Evolutionary conservation across 2,113 vertebrate species (phyloP).

Genomic region (Mungos mungo): DNA sequence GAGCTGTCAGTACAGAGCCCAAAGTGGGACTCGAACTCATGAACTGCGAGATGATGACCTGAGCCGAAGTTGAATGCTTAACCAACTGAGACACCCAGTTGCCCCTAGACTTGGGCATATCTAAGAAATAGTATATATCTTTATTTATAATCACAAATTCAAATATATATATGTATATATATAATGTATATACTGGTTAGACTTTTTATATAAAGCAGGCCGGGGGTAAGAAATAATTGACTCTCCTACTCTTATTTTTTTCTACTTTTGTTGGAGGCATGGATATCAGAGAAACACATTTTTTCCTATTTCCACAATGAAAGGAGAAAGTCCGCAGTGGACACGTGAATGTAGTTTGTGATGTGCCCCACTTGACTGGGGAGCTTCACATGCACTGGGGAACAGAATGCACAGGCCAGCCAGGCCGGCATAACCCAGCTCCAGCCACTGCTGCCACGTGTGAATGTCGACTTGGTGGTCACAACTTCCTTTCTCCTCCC

Average conservation of each 20-base stretch:
- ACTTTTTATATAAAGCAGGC: background rate
- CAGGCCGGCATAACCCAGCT: background rate
- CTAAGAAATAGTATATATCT: background rate
- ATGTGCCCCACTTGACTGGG: background rate
- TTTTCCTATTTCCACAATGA: background rate
- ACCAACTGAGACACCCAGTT: no score
- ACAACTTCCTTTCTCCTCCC: background rate
- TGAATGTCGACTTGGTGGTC: background rate
- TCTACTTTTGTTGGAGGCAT: background rate
- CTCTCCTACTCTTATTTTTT: background rate
- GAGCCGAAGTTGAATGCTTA: no score
- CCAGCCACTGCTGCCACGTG: background rate
- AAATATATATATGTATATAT: background rate
- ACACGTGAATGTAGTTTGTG: background rate
- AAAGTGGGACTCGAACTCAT: no score
- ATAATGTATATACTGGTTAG: no score
- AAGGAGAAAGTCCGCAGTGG: background rate
- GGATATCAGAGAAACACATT: background rate
- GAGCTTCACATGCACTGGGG: no score
- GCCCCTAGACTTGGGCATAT: background rate
- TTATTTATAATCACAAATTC: background rate
- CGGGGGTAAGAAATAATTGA: background rate
- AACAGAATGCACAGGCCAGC: background rate
- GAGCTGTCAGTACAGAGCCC: no score
- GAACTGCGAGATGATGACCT: no score